Percentiles rank a stretch among this genome's conserved stretches.
These are phyloP conservation scores for Esox niger DNA, from an alignment of 2,113 vertebrate species.

Conservation along the genomic window DNA sequence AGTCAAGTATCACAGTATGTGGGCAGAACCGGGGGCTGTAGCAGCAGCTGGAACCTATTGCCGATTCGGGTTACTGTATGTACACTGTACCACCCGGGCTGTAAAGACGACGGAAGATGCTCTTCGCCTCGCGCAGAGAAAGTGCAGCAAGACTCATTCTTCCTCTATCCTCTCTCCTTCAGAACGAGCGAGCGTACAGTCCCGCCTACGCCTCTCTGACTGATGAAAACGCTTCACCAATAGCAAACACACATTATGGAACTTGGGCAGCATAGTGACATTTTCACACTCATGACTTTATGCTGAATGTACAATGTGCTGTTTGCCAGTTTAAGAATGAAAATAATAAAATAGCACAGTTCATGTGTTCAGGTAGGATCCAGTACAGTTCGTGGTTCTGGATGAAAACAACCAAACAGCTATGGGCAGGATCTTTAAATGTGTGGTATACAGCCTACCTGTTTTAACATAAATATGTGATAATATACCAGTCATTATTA, in stretches of 20 bases:
- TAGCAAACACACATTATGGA: slow-evolving; percentile 41
- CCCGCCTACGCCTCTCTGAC: slow-evolving; percentile 73
- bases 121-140: slow-evolving; percentile 51
- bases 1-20: slow-evolving; percentile 47
- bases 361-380: too few species aligned
- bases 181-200: slow-evolving; percentile 52
- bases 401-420: too few species aligned
- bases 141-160: slow-evolving; percentile 73
- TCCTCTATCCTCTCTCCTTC: slow-evolving; percentile 69
- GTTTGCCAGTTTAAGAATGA: too few species aligned
- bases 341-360: too few species aligned
- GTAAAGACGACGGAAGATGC: slow-evolving; percentile 47
- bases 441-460: too few species aligned
- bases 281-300: too few species aligned
- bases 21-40: slow-evolving; percentile 58
- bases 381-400: too few species aligned
- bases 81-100: slow-evolving; percentile 58
- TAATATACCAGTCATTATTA: too few species aligned
- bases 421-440: too few species aligned
- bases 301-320: too few species aligned
- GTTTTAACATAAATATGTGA: too few species aligned
- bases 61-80: neutral
- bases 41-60: neutral
- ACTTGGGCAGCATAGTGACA: too few species aligned
- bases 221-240: slow-evolving; percentile 74